Conservation (phyloP, 2,888 invertebrate species). For the Phortica magna region DNA sequence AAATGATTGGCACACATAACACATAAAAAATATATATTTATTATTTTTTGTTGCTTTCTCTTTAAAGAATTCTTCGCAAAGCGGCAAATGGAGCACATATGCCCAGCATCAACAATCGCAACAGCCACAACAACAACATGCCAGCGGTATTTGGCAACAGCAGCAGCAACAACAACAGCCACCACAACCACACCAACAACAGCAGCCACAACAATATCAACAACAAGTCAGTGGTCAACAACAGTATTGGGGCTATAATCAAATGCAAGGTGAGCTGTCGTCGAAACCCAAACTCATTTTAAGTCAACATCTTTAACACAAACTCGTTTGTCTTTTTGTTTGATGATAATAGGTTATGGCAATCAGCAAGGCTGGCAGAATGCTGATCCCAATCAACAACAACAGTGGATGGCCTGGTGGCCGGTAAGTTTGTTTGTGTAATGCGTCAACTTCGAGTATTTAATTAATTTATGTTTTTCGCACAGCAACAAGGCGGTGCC, state of each 20-base stretch:
- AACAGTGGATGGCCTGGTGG: slow-evolving; percentile 78
- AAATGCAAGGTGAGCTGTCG: slow-evolving; percentile 71
- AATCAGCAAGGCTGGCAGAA: slow-evolving; percentile 74
- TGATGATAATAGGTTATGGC: slow-evolving; percentile 73
- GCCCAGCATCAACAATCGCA: slow-evolving; percentile 62
- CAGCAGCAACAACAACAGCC: slow-evolving; percentile 52
- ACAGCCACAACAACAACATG: slow-evolving; percentile 58
- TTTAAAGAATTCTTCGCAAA: slow-evolving; percentile 49
- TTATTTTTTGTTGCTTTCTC: neutral
- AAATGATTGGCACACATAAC: neutral
- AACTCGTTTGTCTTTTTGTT: slow-evolving; percentile 28
- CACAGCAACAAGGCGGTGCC: slow-evolving; percentile 49
- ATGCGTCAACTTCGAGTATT: neutral
- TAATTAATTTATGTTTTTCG: slow-evolving; percentile 23
- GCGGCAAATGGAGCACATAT: slow-evolving; percentile 70
- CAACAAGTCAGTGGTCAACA: slow-evolving; percentile 60
- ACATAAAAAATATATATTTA: neutral
- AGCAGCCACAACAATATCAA: slow-evolving; percentile 53
- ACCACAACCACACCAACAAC: slow-evolving; percentile 52
- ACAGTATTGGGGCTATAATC: slow-evolving; percentile 76
- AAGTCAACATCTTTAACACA: too few relatives aligned
- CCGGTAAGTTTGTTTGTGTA: slow-evolving; percentile 66
- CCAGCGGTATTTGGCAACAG: slow-evolving; percentile 57
- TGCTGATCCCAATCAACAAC: slow-evolving; percentile 74
- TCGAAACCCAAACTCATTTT: slow-evolving; percentile 15